Conservation (phyloP, 2,888 invertebrate species). For the Cryptus viduatorius region DNA sequence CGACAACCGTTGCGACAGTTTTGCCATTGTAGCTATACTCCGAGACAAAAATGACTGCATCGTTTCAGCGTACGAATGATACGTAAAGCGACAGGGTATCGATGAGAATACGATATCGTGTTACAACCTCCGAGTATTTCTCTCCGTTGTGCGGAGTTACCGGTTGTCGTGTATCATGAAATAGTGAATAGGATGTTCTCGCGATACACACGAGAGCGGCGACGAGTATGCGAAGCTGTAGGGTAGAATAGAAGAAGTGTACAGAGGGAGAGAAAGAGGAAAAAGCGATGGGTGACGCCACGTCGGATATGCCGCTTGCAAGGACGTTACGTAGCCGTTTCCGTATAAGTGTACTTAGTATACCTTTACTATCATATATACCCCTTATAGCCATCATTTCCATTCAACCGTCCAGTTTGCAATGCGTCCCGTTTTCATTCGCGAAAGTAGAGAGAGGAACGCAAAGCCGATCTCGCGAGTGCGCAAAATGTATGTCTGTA, state of each 20-base stretch:
- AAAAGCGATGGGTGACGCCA: slow-evolving; percentile 45
- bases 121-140: slow-evolving; percentile 12
- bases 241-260: not conserved
- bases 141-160: not conserved
- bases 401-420: slow-evolving; percentile 42
- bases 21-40: slow-evolving; percentile 1
- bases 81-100: slow-evolving; percentile 23
- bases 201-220: not conserved
- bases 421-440: slow-evolving; percentile 31
- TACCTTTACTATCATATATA: slow-evolving; percentile 8
- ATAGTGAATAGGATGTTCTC: slow-evolving; percentile 8
- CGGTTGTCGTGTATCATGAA: slow-evolving; percentile 5
- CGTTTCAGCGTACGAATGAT: slow-evolving; percentile 1
- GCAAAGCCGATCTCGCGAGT: not conserved
- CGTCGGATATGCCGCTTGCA: slow-evolving; percentile 55
- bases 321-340: slow-evolving; percentile 49
- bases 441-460: slow-evolving; percentile 2
- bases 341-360: slow-evolving; percentile 29
- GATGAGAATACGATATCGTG: slow-evolving; percentile 38
- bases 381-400: slow-evolving; percentile 44
- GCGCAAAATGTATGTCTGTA: not conserved
- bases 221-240: not conserved
- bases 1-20: not conserved
- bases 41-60: slow-evolving; percentile 13
- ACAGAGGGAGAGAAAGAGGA: slow-evolving; percentile 4